Base-by-base conservation (phyloP, 2,888 invertebrate species). In the Cistogaster globosa region DNA sequence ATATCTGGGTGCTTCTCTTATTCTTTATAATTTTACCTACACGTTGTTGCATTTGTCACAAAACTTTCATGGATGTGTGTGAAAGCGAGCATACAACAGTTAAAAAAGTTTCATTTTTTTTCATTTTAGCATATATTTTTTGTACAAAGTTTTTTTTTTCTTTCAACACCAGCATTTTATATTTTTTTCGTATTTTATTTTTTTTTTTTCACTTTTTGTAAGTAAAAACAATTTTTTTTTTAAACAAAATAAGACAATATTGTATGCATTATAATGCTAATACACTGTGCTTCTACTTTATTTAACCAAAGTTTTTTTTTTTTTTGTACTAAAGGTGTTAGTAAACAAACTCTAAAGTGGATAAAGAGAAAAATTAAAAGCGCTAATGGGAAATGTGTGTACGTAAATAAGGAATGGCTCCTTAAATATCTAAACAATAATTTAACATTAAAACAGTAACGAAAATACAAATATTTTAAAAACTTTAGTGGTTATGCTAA, bases 261-360 rank as follows among this genome's bases (percentile, higher is more conserved):
- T 84, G 75, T 67, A 57, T 76, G 76, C 76, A 62, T 67, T 76
- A 72, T 72, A 84, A 75, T 65, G 69, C 45, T 79, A 84, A 80
- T 38, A 68, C 48, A 55, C 53, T 42, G n/a, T 51, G 18, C 45
- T 55, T 32, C 11, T 60, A 18, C 7, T 45, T 20, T 63, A 32
- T 38, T 57, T 77, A 1, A 14, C n/a, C 16, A 16, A 60, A 51
- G 26, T 22, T 60, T 22, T 45, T 68, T 62, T 32, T 32, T 32
- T 32, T 26, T 1, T 26, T 26, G n/a, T n/a, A 14, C 55, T n/a
- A 63, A 69, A 81, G 62, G 81, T 81, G 68, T 81, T 74, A n/a
- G 67, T 14, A 75, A 81, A 81, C 62, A 65, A 22, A 72, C 71
- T 65, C 57, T 36, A 68, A 62, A 57, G 7, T 42, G 45, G 11